Base-by-base conservation (phyloP, 2,888 invertebrate genomes). In the Netelia inedita region DNA sequence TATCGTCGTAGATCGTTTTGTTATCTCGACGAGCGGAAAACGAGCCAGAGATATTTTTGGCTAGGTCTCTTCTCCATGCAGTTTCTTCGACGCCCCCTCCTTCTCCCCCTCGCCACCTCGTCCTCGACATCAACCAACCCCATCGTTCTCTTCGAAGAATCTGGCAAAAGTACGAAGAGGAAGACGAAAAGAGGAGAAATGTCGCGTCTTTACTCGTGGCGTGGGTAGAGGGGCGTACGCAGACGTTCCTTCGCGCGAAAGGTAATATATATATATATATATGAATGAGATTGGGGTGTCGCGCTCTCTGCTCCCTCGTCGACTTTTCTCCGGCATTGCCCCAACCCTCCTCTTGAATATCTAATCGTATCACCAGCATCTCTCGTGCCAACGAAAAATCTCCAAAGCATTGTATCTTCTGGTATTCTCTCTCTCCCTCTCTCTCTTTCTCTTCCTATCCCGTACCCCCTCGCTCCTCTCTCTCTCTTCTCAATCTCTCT, bases 21-120 rank as follows among this genome's bases (percentile, higher is more conserved):
- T 85, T 85, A 85, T 85, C 85, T 85, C 85, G 79, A 85, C 85
- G 85, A 85, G 85, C 85, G 82, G 82, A 85, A 82, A 85, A 85
- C 85, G 85, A 85, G 85, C 85, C 85, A 85, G 85, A 85, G 82
- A 85, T 82, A 85, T 85, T 85, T 85, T 85, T 85, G 85, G 85
- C 85, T 76, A 75, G 72, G 75, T 16, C 9, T 57, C 75, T 82
- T 82, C 85, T 79, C 82, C 82, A 74, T 79, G 79, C 59, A 79
- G 79, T 82, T 79, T 82, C 79, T 74, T 79, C 82, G 46, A 16
- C 68, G 3, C 59, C 41, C n/a, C 35, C 23, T 46, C 46, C 11
- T 41, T 46, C 63, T 21, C 16, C 35, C 35, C n/a, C 59, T 16
- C 43, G 1, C 16, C 19, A 9, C n/a, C 16, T n/a, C 57, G 14